Evolutionary conservation across 2,113 vertebrate genomes (phyloP), one percentile per base, ranked within the genome.

Genomic region (Dryoscopus gambensis): DNA sequence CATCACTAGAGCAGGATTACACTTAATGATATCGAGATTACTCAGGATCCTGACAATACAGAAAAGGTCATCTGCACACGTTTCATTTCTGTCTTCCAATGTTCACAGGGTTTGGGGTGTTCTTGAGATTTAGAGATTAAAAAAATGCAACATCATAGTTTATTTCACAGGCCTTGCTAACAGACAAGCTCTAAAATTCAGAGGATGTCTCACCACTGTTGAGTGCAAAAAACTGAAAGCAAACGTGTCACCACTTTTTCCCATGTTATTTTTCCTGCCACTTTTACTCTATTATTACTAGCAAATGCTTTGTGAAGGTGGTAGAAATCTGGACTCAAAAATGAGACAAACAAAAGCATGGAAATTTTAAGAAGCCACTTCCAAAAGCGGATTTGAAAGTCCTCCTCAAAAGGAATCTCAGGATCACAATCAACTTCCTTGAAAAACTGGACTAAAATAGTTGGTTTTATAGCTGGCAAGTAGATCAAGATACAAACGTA

Each of bases 11-110:
- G 35, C 7, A n/a, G 17, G 40, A 77, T 16, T 23, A 23, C 27
- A 52, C 15, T 46, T 57, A 23, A 7, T 0, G 0, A 11, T 35
- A 47, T 25, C 5, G 10, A 40, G 2, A 3, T n/a, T 59, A 35
- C 5, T 70, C 40, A 73, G 64, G 23, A 62, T 55, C 19, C 2
- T 5, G 35, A 27, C 23, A 9, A 27, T n/a, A 60, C 7, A 56
- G 19, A n/a, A 87, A 59, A 57, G 9, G 2, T 39, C 59, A 64
- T 39, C 44, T 69, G 30, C 21, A 52, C 5, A 53, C 24, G 28
- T 78, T 81, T 73, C 1, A 23, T 67, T 81, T 64, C 30, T 47
- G 13, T 69, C 59, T 68, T 86, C 12, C n/a, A 62, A 1, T 1
- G 1, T 74, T 84, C 35, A 30, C 7, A 60, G 14, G 22, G 10